Base-by-base conservation (phyloP, 2,797 vertebrate genomes). In the Dermochelys coriacea region DNA sequence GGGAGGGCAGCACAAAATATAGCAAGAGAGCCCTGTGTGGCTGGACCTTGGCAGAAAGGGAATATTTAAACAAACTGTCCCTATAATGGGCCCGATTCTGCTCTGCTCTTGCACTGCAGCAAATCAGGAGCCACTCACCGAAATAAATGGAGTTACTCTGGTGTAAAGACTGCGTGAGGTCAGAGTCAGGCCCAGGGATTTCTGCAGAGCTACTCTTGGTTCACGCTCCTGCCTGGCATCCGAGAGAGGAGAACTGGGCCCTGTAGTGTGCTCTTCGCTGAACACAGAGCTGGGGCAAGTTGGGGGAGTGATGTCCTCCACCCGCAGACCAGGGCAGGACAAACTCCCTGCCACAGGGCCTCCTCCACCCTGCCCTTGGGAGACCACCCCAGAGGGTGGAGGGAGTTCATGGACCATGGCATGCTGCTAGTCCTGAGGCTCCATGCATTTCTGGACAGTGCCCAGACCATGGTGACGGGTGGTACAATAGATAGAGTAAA, bases 151-250 rank as follows among this genome's bases (percentile, higher is more conserved):
- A 29, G 23, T 45, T 25, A 77, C 45, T 29, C 45, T 29, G 27
- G 7, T 49, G 45, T 18, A 77, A 77, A 77, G 6, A 11, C 23
- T 0, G 4, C 8, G 79, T 8, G 50, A 82, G 87, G 41, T 47
- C 11, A 1, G 0, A 23, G 8, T 34, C 47, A 14, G 41, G 5
- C 4, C 1, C 1, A 0, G 68, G 74, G n/a, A 10, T 19, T 31
- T 49, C 8, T 12, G 2, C 14, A 18, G 74, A 77, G 25, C 27
- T 18, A 15, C 25, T 49, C 68, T 68, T 41, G 68, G 9, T 74
- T 74, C 37, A 82, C 74, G 12, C 31, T 6, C 45, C 83, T 8
- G 78, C 21, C 47, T 47, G 25, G 91, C 31, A 41, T n/a, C 64
- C 10, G n/a, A 64, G n/a, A 41, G 64, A 41, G 64, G 10, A 41